Evolutionary conservation across 1,140 invertebrate species (phyloP).

Genomic region (Hermatobates lingyangjiaoensis): DNA sequence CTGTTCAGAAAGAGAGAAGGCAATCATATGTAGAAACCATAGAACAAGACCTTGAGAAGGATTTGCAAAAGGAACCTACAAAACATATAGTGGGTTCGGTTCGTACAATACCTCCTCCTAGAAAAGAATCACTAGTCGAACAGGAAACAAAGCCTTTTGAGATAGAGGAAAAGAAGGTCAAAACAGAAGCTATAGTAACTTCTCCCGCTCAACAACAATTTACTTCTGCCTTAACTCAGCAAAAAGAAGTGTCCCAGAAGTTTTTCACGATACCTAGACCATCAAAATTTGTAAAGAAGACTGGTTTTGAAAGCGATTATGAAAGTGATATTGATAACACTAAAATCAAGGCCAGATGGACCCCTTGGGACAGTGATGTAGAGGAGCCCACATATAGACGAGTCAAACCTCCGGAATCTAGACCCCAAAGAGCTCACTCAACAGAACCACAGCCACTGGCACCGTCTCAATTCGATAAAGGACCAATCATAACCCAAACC

Average conservation of each 20-base stretch:
- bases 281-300: slow-evolving; percentile 38
- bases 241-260: slow-evolving; percentile 20
- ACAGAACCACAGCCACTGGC: slow-evolving; percentile 26
- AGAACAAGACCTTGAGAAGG: slow-evolving; percentile 34
- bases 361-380: slow-evolving; percentile 41
- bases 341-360: slow-evolving; percentile 34
- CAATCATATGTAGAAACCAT: slow-evolving; percentile 35
- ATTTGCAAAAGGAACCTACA: slow-evolving; percentile 29
- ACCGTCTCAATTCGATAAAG: slow-evolving; percentile 20
- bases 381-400: slow-evolving; percentile 36
- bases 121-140: slow-evolving; percentile 18
- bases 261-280: slow-evolving; percentile 31
- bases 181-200: background rate
- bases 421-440: slow-evolving; percentile 27
- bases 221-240: slow-evolving; percentile 17
- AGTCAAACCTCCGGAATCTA: slow-evolving; percentile 29
- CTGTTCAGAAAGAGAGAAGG: slow-evolving; percentile 23
- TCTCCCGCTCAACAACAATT: slow-evolving; percentile 7
- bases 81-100: slow-evolving; percentile 32
- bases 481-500: slow-evolving; percentile 18
- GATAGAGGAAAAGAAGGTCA: background rate
- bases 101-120: slow-evolving; percentile 27
- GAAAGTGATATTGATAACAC: slow-evolving; percentile 43
- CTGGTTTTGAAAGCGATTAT: slow-evolving; percentile 44
- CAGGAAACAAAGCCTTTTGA: slow-evolving; percentile 7